Conservation (phyloP, 1,140 invertebrate species). For the Stenopsyche tienmushanensis region DNA sequence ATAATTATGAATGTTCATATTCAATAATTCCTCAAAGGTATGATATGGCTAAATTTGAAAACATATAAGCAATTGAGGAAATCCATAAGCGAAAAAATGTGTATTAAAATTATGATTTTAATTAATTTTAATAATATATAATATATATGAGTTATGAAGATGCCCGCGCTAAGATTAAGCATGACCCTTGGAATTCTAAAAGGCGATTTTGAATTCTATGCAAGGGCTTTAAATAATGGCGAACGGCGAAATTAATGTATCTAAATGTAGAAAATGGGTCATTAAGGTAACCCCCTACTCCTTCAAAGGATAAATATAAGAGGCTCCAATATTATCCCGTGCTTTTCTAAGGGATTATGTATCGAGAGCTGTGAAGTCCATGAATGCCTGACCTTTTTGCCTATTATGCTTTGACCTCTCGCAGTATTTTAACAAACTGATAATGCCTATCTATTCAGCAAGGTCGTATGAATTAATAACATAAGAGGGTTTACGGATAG, state of each 20-base stretch:
- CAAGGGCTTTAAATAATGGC: too few species aligned
- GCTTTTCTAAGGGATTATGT: not conserved
- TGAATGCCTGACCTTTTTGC: conserved; percentile 5
- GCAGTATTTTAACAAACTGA: not conserved
- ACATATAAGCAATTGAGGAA: too few species aligned
- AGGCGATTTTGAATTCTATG: too few species aligned
- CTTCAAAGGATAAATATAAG: not conserved
- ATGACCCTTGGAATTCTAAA: too few species aligned
- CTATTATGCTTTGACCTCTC: conserved; percentile 11
- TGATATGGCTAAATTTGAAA: too few species aligned
- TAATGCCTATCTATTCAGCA: conserved; percentile 12
- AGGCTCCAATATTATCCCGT: not conserved
- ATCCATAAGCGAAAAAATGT: too few species aligned
- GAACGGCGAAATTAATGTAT: not conserved
- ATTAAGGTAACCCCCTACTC: not conserved
- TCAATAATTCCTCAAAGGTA: too few species aligned
- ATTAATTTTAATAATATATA: too few species aligned
- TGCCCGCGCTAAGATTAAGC: too few species aligned
- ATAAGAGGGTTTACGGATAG: not conserved
- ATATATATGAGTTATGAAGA: too few species aligned
- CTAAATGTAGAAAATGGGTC: not conserved
- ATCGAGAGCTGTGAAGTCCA: not conserved
- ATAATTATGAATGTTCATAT: too few species aligned
- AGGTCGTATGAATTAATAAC: not conserved
- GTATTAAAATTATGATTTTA: too few species aligned